Evolutionary conservation across 2,113 vertebrate genomes (phyloP).

Genomic region (Myanophis thanlyinensis): DNA sequence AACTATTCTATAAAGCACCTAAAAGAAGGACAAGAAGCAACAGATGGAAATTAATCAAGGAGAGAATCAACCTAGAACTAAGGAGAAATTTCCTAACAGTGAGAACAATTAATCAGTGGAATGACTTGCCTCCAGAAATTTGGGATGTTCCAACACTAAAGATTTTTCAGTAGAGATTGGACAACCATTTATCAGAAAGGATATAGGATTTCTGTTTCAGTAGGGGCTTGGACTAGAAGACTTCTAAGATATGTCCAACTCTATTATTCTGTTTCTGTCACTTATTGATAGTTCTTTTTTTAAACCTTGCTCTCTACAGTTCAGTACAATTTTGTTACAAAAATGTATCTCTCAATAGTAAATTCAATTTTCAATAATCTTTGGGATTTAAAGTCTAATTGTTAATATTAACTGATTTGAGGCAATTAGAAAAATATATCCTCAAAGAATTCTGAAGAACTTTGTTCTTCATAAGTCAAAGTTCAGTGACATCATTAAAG

Average conservation of each 20-base stretch:
- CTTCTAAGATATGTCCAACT: neutral
- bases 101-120: no score
- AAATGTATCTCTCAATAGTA: neutral
- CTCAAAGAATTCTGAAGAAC: conserved; percentile 74
- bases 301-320: neutral
- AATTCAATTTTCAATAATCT: neutral
- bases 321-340: neutral
- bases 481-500: conserved; percentile 85
- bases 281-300: neutral
- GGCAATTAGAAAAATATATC: conserved; percentile 63
- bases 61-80: no score
- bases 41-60: no score
- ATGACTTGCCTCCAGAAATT: no score
- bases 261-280: no score
- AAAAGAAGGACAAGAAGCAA: no score
- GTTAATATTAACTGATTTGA: conserved; percentile 65
- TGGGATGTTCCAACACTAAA: no score
- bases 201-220: neutral
- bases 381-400: conserved; percentile 39
- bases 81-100: no score
- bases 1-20: no score
- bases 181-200: neutral
- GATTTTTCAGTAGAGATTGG: neutral
- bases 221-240: neutral
- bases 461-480: conserved; percentile 90